Evolutionary conservation across 2,113 vertebrate genomes (phyloP).

Genomic region (Anhinga rufa): DNA sequence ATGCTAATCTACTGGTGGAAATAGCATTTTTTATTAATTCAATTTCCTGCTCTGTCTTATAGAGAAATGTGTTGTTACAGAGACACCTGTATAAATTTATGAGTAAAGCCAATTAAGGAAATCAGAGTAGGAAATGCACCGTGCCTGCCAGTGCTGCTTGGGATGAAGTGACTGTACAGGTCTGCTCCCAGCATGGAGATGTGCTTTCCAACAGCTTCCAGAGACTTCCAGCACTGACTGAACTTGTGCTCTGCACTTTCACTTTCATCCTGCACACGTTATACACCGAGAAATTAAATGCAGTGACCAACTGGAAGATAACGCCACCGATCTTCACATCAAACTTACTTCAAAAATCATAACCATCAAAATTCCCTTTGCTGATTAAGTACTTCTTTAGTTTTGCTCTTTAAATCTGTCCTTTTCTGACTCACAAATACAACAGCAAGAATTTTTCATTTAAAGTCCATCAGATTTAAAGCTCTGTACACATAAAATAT

Average conservation of each 20-base stretch:
- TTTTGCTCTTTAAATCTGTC: not conserved
- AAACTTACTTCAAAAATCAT: not conserved
- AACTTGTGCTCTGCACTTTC: not conserved
- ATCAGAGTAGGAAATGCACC: not conserved
- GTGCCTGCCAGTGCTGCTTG: not conserved
- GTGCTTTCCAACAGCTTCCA: not conserved
- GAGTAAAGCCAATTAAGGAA: not conserved
- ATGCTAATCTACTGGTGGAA: too few relatives aligned
- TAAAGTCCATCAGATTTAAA: not conserved
- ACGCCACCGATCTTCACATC: not conserved
- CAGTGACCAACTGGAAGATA: not conserved
- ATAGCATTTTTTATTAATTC: too few relatives aligned
- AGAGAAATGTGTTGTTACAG: too few relatives aligned
- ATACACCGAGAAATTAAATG: not conserved
- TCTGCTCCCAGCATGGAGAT: not conserved
- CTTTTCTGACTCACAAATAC: not conserved
- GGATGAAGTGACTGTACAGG: not conserved
- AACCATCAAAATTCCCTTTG: not conserved
- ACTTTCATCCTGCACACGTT: not conserved
- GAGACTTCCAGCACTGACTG: not conserved
- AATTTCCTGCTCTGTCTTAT: too few relatives aligned
- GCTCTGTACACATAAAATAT: not conserved
- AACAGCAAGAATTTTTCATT: not conserved
- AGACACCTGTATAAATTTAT: not conserved
- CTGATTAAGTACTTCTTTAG: not conserved